phyloP scores from a whole-genome alignment of 37 sponge, comb jelly and placozoan species.

The Aphrocallistes beatrix region DNA sequence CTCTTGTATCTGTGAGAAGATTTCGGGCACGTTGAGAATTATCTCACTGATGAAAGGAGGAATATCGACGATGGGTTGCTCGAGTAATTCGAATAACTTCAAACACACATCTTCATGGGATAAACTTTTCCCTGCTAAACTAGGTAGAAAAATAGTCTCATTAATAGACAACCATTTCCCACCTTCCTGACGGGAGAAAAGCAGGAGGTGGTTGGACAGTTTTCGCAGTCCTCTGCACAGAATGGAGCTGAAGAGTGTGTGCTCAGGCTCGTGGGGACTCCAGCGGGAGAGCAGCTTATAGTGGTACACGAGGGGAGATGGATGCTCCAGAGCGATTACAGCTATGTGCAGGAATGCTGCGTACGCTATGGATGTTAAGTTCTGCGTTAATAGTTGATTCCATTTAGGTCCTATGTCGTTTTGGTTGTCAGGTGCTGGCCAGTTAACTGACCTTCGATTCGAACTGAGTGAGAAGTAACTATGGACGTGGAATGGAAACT shows the following conservation, averaged over 20 bases:
- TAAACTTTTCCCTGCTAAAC: neutral
- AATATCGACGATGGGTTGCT: neutral
- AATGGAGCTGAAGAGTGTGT: neutral
- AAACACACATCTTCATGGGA: neutral
- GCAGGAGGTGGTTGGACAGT: neutral
- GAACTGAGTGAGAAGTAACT: constrained; percentile 10
- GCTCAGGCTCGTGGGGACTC: neutral
- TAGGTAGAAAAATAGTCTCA: neutral
- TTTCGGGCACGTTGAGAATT: neutral
- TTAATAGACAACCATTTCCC: neutral
- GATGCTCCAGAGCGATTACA: neutral
- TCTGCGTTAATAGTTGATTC: neutral
- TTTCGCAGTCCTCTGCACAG: neutral
- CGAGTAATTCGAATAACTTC: neutral
- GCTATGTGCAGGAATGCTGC: neutral
- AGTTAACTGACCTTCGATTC: neutral
- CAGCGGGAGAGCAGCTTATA: neutral
- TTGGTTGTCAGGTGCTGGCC: neutral
- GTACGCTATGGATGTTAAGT: neutral
- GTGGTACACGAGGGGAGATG: neutral
- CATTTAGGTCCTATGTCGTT: neutral
- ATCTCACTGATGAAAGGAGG: neutral
- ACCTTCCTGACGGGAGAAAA: neutral
- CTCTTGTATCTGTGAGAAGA: neutral
- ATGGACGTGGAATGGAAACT: constrained; percentile 8